Conservation (phyloP, 2,113 vertebrate species). For the Glaucidium brasilianum region DNA sequence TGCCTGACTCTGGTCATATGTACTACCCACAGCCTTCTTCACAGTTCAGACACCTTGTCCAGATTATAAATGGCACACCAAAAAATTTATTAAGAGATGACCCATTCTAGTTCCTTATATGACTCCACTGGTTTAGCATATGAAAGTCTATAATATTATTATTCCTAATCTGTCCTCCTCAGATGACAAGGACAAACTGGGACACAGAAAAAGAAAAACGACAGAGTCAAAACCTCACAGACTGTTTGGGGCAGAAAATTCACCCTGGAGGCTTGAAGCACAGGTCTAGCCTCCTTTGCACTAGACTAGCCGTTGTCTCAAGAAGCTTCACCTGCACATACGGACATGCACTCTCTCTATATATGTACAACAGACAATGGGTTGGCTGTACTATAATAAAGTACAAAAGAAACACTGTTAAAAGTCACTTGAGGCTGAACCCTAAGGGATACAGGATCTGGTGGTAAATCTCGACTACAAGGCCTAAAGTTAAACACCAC, state of each 20-base stretch:
- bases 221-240: not conserved
- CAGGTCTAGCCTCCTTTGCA: not conserved
- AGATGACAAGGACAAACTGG: not conserved
- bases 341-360: not conserved
- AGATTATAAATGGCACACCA: not conserved
- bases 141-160: not conserved
- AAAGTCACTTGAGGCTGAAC: not conserved
- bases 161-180: not conserved
- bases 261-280: not conserved
- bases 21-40: not conserved
- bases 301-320: not conserved
- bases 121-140: not conserved
- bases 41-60: not conserved
- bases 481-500: not conserved
- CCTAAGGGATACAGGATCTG: not conserved
- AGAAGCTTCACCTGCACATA: not conserved
- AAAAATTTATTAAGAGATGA: not conserved
- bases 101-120: not conserved
- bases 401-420: not conserved
- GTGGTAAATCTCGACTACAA: not conserved
- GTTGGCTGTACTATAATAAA: not conserved
- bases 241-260: not conserved
- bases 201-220: not conserved
- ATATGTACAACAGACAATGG: not conserved
- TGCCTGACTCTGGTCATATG: not conserved